These are phyloP conservation scores for Tetranychus piercei DNA, from an alignment of 2,888 invertebrate species.

Conservation along the genomic window DNA sequence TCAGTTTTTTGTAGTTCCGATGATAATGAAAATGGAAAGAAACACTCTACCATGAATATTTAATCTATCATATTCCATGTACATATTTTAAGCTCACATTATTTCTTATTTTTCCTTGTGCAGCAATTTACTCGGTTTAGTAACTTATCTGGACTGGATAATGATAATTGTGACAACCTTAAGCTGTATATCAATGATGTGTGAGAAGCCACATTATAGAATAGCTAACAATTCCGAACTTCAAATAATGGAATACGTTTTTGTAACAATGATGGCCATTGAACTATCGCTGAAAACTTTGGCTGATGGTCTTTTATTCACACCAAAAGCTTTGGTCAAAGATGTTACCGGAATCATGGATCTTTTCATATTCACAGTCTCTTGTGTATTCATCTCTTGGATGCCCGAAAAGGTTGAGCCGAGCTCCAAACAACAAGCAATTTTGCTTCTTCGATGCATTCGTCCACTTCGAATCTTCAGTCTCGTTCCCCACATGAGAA, in stretches of 20 bases:
- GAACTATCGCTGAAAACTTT: constrained; percentile 85
- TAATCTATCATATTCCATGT: constrained; percentile 16
- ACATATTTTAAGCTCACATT: too few species aligned
- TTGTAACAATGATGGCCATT: constrained; percentile 93
- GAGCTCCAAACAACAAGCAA: constrained; percentile 74
- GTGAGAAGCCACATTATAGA: constrained; percentile 79
- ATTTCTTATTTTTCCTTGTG: too few species aligned
- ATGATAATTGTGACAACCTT: constrained; percentile 96
- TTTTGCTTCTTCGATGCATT: constrained; percentile 90
- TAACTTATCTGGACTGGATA: constrained; percentile 97
- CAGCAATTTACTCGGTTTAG: constrained; percentile 87
- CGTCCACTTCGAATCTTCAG: constrained; percentile 91
- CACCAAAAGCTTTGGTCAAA: constrained; percentile 93
- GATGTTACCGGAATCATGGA: constrained; percentile 92
- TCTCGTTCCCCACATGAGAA: constrained; percentile 94
- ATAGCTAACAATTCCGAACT: constrained; percentile 84
- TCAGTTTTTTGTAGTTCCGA: background rate
- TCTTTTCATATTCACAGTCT: constrained; percentile 91
- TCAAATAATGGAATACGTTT: constrained; percentile 80
- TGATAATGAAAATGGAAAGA: background rate
- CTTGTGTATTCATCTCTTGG: constrained; percentile 85
- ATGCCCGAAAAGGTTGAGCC: constrained; percentile 79
- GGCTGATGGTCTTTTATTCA: constrained; percentile 94
- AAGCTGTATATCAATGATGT: constrained; percentile 97
- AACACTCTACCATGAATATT: background rate